Conservation (phyloP, 2,888 invertebrate genomes). For the Macaria liturata region DNA sequence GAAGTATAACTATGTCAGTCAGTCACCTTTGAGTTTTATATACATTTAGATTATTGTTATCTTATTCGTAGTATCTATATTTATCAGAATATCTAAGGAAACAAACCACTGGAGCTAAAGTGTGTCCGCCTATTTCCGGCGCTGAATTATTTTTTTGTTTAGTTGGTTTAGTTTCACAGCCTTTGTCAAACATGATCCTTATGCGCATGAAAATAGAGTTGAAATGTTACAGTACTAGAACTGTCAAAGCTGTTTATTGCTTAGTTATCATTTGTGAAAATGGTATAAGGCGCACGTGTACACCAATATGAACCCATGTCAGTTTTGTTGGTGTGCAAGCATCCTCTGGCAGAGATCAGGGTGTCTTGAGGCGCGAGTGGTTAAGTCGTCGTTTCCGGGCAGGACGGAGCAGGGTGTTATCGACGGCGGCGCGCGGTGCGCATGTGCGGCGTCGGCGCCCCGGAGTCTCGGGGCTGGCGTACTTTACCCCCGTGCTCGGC, state of each 20-base stretch:
- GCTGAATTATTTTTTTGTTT: conserved; percentile 31
- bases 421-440: conserved; percentile 70
- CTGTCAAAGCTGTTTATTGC: no score
- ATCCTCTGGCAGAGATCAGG: conserved; percentile 40
- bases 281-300: no score
- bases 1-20: no score
- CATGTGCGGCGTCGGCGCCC: conserved; percentile 76
- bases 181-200: no score
- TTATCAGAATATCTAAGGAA: neutral
- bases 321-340: neutral
- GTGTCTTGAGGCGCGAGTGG: conserved; percentile 73
- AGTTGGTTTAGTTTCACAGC: no score
- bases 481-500: conserved; percentile 66
- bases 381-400: conserved; percentile 78
- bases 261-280: no score
- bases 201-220: no score
- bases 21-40: no score
- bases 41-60: no score
- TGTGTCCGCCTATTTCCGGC: conserved; percentile 21
- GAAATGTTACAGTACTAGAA: no score
- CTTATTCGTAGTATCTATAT: neutral
- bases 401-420: conserved; percentile 76
- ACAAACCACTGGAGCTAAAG: neutral
- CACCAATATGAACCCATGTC: no score
- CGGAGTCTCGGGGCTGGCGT: conserved; percentile 72